A percentile compares a stretch with the other conserved stretches of the same genome.
Conservation (phyloP, 2,888 invertebrate species). For the Aleiodes testaceus region DNA sequence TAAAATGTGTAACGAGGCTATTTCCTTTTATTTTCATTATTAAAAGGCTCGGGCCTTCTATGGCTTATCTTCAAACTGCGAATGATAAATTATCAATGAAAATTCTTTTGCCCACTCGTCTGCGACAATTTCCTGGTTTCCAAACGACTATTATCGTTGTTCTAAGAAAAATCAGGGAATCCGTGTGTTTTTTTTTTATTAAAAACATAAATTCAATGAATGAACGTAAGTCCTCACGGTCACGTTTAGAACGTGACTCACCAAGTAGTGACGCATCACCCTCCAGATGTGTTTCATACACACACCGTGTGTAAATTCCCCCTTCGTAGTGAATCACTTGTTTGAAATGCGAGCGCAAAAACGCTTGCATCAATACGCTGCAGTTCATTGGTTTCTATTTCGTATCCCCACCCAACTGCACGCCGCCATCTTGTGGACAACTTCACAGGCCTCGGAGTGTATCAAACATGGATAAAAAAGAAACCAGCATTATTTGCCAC, state of each 20-base stretch:
- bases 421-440: neutral
- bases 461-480: neutral
- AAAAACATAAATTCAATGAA: conserved; percentile 1
- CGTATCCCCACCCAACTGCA: neutral
- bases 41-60: too few species aligned
- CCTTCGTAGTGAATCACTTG: conserved; percentile 17
- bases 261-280: conserved; percentile 12
- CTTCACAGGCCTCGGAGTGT: neutral
- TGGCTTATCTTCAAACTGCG: too few species aligned
- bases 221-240: conserved; percentile 3
- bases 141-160: too few species aligned
- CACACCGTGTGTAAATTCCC: conserved; percentile 8
- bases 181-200: neutral
- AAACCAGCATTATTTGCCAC: neutral
- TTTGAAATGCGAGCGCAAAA: conserved; percentile 7
- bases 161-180: neutral
- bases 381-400: neutral
- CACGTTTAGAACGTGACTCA: conserved; percentile 8
- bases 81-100: too few species aligned
- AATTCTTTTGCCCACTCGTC: too few species aligned
- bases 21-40: too few species aligned
- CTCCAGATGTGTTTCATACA: neutral
- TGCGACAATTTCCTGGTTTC: too few species aligned
- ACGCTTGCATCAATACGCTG: neutral
- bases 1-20: too few species aligned